phyloP scores from a whole-genome alignment of 2,888 invertebrate genomes.

The Drosophila planitibia region DNA sequence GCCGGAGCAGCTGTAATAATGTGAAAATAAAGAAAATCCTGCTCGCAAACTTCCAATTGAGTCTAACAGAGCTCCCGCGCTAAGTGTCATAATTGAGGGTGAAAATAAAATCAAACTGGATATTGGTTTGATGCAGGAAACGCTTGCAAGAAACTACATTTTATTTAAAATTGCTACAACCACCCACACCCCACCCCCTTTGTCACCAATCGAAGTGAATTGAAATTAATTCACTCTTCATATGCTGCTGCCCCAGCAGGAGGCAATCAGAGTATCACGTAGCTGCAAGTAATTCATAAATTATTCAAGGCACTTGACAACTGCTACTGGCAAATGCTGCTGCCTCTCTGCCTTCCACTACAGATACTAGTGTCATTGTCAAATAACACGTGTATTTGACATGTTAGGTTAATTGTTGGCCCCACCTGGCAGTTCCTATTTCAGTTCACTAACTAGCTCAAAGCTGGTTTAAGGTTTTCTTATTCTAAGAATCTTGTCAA shows the following conservation, averaged over 20 bases:
- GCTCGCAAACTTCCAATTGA: conserved; percentile 55
- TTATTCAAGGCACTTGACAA: conserved; percentile 75
- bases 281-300: conserved; percentile 72
- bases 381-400: conserved; percentile 48
- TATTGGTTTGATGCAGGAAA: conserved; percentile 16
- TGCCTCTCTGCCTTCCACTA: not conserved
- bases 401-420: conserved; percentile 14
- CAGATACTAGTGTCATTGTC: conserved; percentile 28
- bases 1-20: conserved; percentile 45
- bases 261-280: conserved; percentile 14
- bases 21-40: conserved; percentile 59
- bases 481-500: not conserved
- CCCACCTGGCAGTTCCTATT: not conserved
- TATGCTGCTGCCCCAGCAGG: conserved; percentile 4
- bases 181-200: not conserved
- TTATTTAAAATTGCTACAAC: conserved; percentile 21
- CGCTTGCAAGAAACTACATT: conserved; percentile 3
- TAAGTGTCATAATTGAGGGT: conserved; percentile 44
- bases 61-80: conserved; percentile 3
- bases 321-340: conserved; percentile 65
- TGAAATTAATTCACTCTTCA: conserved; percentile 58
- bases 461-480: not conserved
- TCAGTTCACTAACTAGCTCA: not conserved
- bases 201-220: conserved; percentile 29
- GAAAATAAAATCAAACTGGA: conserved; percentile 10